Evolutionary conservation across 2,888 invertebrate genomes (phyloP).

Genomic region (Tineola bisselliella): DNA sequence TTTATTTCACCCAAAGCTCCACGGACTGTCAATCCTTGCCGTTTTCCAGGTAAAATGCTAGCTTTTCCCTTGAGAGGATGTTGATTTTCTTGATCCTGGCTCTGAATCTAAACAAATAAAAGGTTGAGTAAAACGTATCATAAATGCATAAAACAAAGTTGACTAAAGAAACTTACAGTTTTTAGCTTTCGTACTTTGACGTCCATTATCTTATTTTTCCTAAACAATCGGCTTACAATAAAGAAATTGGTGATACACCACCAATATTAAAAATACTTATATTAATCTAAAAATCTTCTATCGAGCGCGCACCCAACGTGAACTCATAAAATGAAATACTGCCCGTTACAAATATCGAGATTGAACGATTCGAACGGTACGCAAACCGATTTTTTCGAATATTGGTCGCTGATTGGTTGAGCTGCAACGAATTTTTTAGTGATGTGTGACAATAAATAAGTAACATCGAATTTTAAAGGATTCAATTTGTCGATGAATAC

Average conservation of each 20-base stretch:
- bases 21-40: slow-evolving; percentile 37
- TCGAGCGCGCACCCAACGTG: too few relatives aligned
- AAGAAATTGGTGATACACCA: neutral
- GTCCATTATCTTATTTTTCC: neutral
- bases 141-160: neutral
- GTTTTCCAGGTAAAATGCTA: slow-evolving; percentile 35
- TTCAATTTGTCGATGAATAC: too few relatives aligned
- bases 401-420: neutral
- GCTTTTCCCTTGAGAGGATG: slow-evolving; percentile 38
- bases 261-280: neutral
- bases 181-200: neutral
- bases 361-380: neutral
- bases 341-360: neutral
- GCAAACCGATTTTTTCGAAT: neutral
- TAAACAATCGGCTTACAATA: neutral
- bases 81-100: slow-evolving; percentile 52
- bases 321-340: neutral
- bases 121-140: neutral
- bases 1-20: slow-evolving; percentile 55
- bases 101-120: slow-evolving; percentile 27
- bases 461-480: too few relatives aligned
- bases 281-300: neutral
- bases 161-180: neutral
- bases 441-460: too few relatives aligned
- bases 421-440: neutral